phyloP scores from a whole-genome alignment of 1,140 invertebrate genomes.

The Psilanteris sp. region DNA sequence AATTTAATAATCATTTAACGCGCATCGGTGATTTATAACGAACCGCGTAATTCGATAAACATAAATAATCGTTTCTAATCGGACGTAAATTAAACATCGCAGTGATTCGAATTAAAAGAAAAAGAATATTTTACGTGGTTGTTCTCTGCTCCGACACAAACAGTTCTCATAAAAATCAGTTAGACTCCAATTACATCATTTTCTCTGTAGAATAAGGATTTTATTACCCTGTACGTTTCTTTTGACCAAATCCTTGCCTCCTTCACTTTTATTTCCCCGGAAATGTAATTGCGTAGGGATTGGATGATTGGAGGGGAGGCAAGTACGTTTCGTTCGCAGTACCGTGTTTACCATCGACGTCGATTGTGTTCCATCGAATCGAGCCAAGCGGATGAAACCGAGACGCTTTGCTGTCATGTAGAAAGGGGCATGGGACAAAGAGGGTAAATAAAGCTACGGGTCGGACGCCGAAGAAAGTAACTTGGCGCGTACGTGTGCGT shows the following conservation, averaged over 20 bases:
- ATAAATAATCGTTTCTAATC: too few relatives aligned
- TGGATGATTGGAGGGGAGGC: neutral
- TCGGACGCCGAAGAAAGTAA: slow-evolving; percentile 39
- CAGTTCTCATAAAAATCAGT: slow-evolving; percentile 30
- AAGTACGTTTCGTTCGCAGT: too few relatives aligned
- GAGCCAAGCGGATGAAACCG: slow-evolving; percentile 49
- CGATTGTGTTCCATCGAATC: slow-evolving; percentile 21
- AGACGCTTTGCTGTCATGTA: slow-evolving; percentile 48
- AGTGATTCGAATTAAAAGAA: too few relatives aligned
- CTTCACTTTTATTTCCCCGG: slow-evolving; percentile 33
- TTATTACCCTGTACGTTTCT: slow-evolving; percentile 15
- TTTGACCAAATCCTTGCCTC: slow-evolving; percentile 43
- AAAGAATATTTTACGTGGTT: too few relatives aligned
- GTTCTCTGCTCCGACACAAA: too few relatives aligned
- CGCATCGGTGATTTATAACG: too few relatives aligned
- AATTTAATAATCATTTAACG: too few relatives aligned
- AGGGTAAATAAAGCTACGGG: slow-evolving; percentile 38
- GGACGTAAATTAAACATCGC: too few relatives aligned
- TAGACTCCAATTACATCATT: slow-evolving; percentile 21
- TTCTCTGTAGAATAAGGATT: slow-evolving; percentile 26
- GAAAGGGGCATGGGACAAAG: slow-evolving; percentile 15
- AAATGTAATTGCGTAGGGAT: slow-evolving; percentile 44
- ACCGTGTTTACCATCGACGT: too few relatives aligned
- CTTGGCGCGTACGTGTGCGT: slow-evolving; percentile 9
- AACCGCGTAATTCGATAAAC: too few relatives aligned